Evolutionary conservation across 1,140 invertebrate species (phyloP).

Genomic region (Drosophila biarmipes): DNA sequence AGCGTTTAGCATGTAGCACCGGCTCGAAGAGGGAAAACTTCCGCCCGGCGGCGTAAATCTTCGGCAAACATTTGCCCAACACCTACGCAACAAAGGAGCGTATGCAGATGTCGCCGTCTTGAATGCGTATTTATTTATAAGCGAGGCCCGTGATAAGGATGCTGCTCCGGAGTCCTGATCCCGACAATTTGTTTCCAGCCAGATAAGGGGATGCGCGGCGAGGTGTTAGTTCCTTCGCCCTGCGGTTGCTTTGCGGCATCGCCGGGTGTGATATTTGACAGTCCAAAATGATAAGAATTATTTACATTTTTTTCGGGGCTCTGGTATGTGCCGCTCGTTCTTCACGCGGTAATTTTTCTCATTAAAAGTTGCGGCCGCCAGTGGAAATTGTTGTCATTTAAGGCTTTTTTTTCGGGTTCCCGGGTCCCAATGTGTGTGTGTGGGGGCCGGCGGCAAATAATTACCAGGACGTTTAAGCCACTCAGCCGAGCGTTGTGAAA

Average conservation of each 20-base stretch:
- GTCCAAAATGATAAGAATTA: conserved; percentile 78
- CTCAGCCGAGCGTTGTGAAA: conserved; percentile 77
- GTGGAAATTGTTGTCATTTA: conserved; percentile 71
- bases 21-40: conserved; percentile 50
- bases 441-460: conserved; percentile 61
- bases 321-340: conserved; percentile 19
- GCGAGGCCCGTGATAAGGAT: conserved; percentile 41
- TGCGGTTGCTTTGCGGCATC: conserved; percentile 50
- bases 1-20: conserved; percentile 26
- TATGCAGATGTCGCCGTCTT: conserved; percentile 65
- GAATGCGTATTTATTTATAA: conserved; percentile 33
- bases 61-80: conserved; percentile 76
- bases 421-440: conserved; percentile 29
- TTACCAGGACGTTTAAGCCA: conserved; percentile 80
- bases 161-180: conserved; percentile 41
- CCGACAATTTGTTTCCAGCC: conserved; percentile 47
- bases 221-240: conserved; percentile 72
- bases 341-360: conserved; percentile 60
- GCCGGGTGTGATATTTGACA: conserved; percentile 75
- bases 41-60: conserved; percentile 53
- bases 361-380: conserved; percentile 73
- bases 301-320: conserved; percentile 57
- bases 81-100: conserved; percentile 52
- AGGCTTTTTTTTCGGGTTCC: conserved; percentile 26
- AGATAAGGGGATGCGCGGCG: conserved; percentile 60